Evolutionary conservation across 2,113 vertebrate species (phyloP), one percentile per base, ranked within the genome.

Genomic region (Centropristis striata): DNA sequence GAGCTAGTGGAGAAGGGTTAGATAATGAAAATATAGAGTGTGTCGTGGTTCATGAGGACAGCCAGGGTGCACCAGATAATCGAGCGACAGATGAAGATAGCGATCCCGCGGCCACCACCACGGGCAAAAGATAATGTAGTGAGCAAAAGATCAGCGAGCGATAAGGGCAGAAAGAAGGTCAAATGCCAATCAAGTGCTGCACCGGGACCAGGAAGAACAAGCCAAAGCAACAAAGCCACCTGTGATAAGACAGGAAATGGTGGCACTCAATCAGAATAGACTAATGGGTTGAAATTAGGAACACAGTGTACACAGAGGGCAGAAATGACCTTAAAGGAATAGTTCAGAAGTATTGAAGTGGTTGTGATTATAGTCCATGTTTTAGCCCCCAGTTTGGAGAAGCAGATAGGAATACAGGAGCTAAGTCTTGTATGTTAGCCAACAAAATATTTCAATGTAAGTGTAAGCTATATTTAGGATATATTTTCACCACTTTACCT

Each of bases 151-250:
- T 88, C 66, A 47, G 80, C 4, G 8, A 37, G 25, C 10, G 83
- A 91, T 91, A 89, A 74, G 55, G 75, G 36, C 59, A 67, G 25
- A 36, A 44, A 81, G 71, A 89, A 92, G 86, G 86, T 88, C 83
- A 88, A 86, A 80, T 80, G 86, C 71, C 91, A 79, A 83, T 86
- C 88, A 88, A 54, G 63, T 42, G 57, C 63, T 36, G 44, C 72
- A 44, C 44, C 9, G 7, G 75, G 53, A 58, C 42, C 21, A 44
- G 25, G 61, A 57, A 82, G 47, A 75, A 72, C 72, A 74, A 89
- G 47, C 41, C 9, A 59, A 46, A 70, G 39, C 53, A 74, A 60
- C 74, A 88, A 82, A 85, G 78, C 32, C 58, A 53, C 61, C 50
- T 42, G 39, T 15, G 71, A 84, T 60, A 73, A 81, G 47, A 67